Evolutionary conservation across 2,113 vertebrate species (phyloP), one percentile per base, ranked within the genome.

Genomic region (Casuarius casuarius): DNA sequence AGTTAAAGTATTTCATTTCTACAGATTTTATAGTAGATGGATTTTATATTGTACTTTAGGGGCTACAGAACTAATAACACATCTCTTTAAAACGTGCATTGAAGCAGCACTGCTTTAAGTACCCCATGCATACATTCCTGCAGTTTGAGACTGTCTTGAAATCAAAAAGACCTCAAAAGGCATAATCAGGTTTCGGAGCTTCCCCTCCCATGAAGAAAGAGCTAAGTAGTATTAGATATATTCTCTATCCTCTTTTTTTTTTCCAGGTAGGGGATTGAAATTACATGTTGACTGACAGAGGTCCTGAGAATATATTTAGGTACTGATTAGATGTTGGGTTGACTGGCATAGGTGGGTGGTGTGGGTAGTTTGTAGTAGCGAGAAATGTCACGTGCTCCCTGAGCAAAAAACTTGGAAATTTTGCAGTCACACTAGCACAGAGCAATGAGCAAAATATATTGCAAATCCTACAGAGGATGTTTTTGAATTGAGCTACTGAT

Each of bases 1-100:
- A 90, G 70, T 80, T 84, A 76, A 89, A 94, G 48, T 91, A 94
- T 96, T 96, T 94, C 1, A 87, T 89, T 93, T 89, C 58, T 78
- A 76, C 44, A 87, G 77, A 79, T 95, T 95, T 96, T 93, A 87
- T 85, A 33, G 42, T 75, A 80, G 40, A 77, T 78, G 9, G 3
- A 12, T 52, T 79, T 94, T 94, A 73, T 94, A 91, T 62, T 70
- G 9, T 38, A 70, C 84, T 89, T 92, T n/a, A 62, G 94, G 40
- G 62, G 66, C 63, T 80, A 26, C 33, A 88, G 40, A 62, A 84
- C 87, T 89, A 89, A 58, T 70, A 89, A 68, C 33, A 52, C 10
- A 21, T 66, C 23, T 90, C 33, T 84, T 78, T 22, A 65, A 94
- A 95, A 79, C 0, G 2, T 73, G 33, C 18, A 40, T 18, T 52